phyloP scores from a whole-genome alignment of 2,113 vertebrate genomes.

The Loxodonta africana region DNA sequence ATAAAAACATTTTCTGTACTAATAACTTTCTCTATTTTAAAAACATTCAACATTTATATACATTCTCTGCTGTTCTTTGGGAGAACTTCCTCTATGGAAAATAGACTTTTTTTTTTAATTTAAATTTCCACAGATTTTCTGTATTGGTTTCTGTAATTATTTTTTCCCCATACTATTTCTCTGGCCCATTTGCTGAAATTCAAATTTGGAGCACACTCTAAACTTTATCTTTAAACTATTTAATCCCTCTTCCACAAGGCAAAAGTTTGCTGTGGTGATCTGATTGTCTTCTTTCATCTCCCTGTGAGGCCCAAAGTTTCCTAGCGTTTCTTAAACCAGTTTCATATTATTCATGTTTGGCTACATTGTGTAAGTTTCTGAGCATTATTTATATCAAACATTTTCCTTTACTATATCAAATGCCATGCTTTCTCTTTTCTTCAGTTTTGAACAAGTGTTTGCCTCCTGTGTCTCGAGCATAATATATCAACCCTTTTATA shows the following conservation, averaged over 20 bases:
- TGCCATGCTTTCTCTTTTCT: neutral
- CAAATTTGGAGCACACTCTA: neutral
- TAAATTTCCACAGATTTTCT: neutral
- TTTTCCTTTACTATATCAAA: neutral
- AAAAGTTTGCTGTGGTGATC: neutral
- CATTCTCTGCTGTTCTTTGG: neutral
- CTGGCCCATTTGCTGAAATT: neutral
- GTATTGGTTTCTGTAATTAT: neutral
- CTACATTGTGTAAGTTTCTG: neutral
- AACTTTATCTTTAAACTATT: neutral
- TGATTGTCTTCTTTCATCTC: neutral
- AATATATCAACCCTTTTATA: neutral
- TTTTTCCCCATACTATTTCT: neutral
- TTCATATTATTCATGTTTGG: neutral
- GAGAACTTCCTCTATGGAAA: slow-evolving; percentile 41
- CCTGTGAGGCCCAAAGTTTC: neutral
- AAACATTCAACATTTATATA: neutral
- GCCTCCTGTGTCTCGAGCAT: neutral
- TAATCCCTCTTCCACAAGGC: neutral
- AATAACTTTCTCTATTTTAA: slow-evolving; percentile 36
- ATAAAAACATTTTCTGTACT: slow-evolving; percentile 22
- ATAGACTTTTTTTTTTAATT: neutral
- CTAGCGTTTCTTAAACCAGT: neutral
- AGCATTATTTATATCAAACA: neutral
- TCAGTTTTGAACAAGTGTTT: neutral